A percentile compares a stretch with the other conserved stretches of the same genome.
Conservation (phyloP, 2,888 invertebrate species). For the Harpagoxenus sublaevis region DNA sequence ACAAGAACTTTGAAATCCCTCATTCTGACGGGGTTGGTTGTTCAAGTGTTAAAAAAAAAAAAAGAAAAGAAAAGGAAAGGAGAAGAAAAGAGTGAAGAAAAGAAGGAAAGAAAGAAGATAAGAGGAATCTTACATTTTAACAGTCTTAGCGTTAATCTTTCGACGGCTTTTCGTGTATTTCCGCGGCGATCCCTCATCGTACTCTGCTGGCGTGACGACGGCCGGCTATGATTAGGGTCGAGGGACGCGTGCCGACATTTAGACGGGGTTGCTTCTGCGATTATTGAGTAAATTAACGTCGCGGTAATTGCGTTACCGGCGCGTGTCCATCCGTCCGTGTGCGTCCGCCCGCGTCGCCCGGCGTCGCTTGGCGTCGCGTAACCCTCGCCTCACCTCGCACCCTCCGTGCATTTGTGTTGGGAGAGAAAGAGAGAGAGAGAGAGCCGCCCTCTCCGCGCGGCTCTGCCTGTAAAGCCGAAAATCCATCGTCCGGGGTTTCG, state of each 20-base stretch:
- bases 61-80: not conserved
- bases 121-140: not conserved
- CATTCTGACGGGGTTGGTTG: not conserved
- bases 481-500: constrained; percentile 65
- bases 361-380: constrained; percentile 60
- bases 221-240: constrained; percentile 48
- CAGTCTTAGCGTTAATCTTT: constrained; percentile 25
- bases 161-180: not conserved
- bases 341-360: constrained; percentile 36
- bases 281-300: constrained; percentile 85
- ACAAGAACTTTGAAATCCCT: not conserved
- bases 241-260: constrained; percentile 83
- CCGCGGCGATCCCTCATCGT: not conserved
- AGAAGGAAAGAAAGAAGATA: not conserved
- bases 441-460: constrained; percentile 25
- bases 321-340: constrained; percentile 81
- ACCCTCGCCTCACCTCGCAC: constrained; percentile 36
- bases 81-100: no score
- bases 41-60: not conserved
- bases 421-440: not conserved
- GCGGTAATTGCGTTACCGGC: constrained; percentile 84
- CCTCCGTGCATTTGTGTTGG: constrained; percentile 55
- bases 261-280: constrained; percentile 81
- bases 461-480: constrained; percentile 65
- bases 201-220: constrained; percentile 15